These are phyloP conservation scores for Chamaea fasciata DNA, from an alignment of 2,113 vertebrate species.

Conservation along the genomic window DNA sequence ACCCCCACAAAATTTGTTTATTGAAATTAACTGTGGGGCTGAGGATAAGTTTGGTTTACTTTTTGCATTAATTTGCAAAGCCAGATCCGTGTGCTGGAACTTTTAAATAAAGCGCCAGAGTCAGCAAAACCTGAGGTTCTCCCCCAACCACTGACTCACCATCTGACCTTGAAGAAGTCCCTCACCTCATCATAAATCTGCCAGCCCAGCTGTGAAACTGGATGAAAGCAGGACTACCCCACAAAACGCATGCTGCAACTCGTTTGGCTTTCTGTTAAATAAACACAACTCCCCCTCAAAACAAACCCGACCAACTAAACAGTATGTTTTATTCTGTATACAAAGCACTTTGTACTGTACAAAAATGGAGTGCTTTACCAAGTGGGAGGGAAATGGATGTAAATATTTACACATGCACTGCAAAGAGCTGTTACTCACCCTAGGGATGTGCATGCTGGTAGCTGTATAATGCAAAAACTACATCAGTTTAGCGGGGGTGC, in stretches of 20 bases:
- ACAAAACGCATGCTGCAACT: neutral
- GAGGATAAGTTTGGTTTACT: neutral
- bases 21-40: neutral
- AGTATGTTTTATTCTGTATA: neutral
- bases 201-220: neutral
- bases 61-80: neutral
- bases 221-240: neutral
- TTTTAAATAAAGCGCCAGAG: neutral
- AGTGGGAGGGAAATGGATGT: constrained; percentile 7
- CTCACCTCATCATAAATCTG: neutral
- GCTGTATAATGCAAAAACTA: neutral
- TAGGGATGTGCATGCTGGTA: neutral
- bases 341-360: neutral
- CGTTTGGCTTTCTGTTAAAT: constrained; percentile 9
- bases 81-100: neutral
- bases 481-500: neutral
- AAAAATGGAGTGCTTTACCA: constrained; percentile 24
- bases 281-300: constrained; percentile 22
- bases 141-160: neutral
- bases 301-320: neutral
- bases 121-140: neutral
- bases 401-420: constrained; percentile 38
- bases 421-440: neutral
- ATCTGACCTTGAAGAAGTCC: neutral
- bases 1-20: neutral